phyloP scores from a whole-genome alignment of 2,888 invertebrate genomes.

The Callinectes sapidus region DNA sequence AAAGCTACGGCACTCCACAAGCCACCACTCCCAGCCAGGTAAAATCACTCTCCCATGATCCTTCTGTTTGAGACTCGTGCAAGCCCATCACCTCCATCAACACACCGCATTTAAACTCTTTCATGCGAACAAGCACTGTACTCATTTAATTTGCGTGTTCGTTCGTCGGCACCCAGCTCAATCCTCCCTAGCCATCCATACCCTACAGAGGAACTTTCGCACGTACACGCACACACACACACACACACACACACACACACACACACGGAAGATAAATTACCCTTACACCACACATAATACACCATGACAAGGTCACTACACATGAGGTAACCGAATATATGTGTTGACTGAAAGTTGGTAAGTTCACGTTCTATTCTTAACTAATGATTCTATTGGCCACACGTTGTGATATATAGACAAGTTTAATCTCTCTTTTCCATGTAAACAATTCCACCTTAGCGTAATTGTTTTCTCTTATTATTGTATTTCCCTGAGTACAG shows the following conservation, averaged over 20 bases:
- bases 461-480: background rate
- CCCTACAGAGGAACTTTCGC: background rate
- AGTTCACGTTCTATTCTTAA: background rate
- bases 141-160: too few species aligned
- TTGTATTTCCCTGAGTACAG: background rate
- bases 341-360: background rate
- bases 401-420: background rate
- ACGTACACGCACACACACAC: too few species aligned
- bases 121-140: background rate
- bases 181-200: background rate
- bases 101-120: background rate
- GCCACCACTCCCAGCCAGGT: conserved; percentile 39
- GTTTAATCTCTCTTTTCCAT: background rate
- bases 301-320: background rate
- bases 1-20: conserved; percentile 53
- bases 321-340: background rate
- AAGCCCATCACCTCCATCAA: background rate
- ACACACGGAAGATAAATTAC: background rate
- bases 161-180: too few species aligned
- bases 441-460: background rate
- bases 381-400: background rate
- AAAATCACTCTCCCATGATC: background rate
- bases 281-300: background rate
- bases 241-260: background rate
- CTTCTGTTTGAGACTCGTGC: background rate